Evolutionary conservation across 1,140 invertebrate genomes (phyloP), one percentile per base, ranked within the genome.

Genomic region (Drosophila murphyi): DNA sequence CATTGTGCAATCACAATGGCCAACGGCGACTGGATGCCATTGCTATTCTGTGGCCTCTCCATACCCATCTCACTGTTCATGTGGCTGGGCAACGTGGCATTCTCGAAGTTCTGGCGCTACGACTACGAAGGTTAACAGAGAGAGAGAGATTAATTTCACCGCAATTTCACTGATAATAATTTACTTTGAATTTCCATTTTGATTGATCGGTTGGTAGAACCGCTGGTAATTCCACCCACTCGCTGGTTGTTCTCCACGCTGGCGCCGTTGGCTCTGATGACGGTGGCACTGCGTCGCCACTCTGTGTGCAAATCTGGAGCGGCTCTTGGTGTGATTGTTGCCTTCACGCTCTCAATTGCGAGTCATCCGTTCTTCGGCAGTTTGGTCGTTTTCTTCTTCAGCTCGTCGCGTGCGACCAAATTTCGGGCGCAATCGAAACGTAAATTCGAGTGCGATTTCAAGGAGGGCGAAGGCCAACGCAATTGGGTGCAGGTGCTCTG

Each of bases 401-500:
- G 96, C 62, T 97, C 95, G 8, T 97, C 97, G 2, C 96, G 95
- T 90, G 96, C 96, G 2, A 98, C 97, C 3, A 97, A 97, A 90
- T 97, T 96, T 89, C 93, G 95, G 32, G 89, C 94, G 5, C 78
- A 95, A 41, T 86, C 94, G 59, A 98, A 98, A 92, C 94, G 92
- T 43, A 96, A 95, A 80, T 87, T 97, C 56, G 97, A 98, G 92
- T 93, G 94, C 47, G 95, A 97, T 79, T 97, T 95, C 80, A 97
- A 97, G 93, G 96, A 97, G 94, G 92, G 92, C 55, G 90, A 93
- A 47, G 97, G 97, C 0, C 96, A 97, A 90, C 94, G 97, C 76
- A 97, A 97, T 92, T 98, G 97, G 97, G 93, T 98, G 5, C 97
- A 98, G 92, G 97, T 98, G 3, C 85, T 98, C 0, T 98, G 97